Evolutionary conservation across 1,140 invertebrate genomes (phyloP), one percentile per base, ranked within the genome.

Genomic region (Babylonia areolata): DNA sequence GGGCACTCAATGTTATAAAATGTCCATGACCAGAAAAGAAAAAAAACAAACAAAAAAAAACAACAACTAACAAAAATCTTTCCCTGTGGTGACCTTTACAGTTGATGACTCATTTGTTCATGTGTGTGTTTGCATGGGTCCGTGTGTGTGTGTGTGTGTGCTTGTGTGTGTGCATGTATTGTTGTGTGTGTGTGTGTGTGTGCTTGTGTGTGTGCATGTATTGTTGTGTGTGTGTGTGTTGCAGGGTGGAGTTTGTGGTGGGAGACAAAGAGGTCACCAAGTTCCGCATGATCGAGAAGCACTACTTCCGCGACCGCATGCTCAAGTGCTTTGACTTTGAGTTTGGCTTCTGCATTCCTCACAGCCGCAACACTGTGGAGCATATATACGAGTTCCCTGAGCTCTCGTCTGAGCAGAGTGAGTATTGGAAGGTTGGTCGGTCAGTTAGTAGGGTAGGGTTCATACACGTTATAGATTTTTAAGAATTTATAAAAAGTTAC

Each of bases 241-340:
- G 46, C 94, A 98, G 97, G 15, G 98, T 99, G 81, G 99, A 99
- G 94, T 99, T 99, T 94, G 97, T 97, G 17, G 98, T 99, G 33
- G 99, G 99, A 51, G 95, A 96, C 87, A 96, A 97, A 90, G 97
- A 98, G 64, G 97, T 99, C 0, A 98, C 97, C 89, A 98, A 98
- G 93, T 99, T 99, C 93, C 95, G 98, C 77, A 99, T 99, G 99
- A 99, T 99, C 90, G 99, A 99, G 94, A 96, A 97, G 42, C 98
- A 99, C 94, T 99, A 98, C 95, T 99, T 99, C 94, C 96, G 97
- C 78, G 98, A 99, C 91, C 97, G 96, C 85, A 94, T 99, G 75
- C 95, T 99, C 20, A 99, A 99, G 95, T 99, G 97, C n/a, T 99
- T 99, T 95, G 99, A 99, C 94, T 99, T 99, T 96, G 98, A 99